phyloP scores from a whole-genome alignment of 2,113 vertebrate genomes.

The Orthonyx spaldingii region DNA sequence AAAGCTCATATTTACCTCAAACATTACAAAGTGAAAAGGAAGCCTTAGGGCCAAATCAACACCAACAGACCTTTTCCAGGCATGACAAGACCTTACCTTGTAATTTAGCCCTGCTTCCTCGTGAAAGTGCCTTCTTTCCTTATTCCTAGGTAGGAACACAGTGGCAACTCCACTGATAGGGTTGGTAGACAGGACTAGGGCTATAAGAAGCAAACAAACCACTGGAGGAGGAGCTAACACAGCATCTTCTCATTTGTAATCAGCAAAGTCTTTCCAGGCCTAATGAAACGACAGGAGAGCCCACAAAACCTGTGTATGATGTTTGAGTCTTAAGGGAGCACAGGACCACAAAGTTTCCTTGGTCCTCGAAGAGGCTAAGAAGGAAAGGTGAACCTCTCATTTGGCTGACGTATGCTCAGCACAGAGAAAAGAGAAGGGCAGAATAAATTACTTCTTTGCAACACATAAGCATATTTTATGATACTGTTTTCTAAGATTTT shows the following conservation, averaged over 20 bases:
- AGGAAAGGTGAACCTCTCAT: background rate
- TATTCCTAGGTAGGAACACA: accelerated
- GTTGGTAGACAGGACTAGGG: accelerated
- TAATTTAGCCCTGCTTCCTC: accelerated
- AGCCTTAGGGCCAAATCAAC: accelerated
- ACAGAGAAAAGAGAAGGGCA: background rate
- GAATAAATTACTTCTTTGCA: background rate
- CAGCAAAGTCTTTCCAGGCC: background rate
- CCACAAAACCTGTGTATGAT: background rate
- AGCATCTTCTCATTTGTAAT: conserved; percentile 9
- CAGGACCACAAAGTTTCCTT: background rate
- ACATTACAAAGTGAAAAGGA: background rate
- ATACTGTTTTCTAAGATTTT: background rate
- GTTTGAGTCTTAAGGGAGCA: background rate
- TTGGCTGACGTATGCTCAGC: background rate
- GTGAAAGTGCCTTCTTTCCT: accelerated
- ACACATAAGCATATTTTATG: background rate
- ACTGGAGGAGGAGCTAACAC: conserved; percentile 12
- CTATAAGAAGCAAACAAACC: background rate
- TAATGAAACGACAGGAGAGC: background rate
- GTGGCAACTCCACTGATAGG: accelerated
- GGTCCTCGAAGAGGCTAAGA: background rate
- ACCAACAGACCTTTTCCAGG: background rate
- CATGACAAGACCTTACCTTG: background rate
- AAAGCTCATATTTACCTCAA: background rate